Conservation (phyloP, 2,888 invertebrate genomes). For the Serrognathus titanus region DNA sequence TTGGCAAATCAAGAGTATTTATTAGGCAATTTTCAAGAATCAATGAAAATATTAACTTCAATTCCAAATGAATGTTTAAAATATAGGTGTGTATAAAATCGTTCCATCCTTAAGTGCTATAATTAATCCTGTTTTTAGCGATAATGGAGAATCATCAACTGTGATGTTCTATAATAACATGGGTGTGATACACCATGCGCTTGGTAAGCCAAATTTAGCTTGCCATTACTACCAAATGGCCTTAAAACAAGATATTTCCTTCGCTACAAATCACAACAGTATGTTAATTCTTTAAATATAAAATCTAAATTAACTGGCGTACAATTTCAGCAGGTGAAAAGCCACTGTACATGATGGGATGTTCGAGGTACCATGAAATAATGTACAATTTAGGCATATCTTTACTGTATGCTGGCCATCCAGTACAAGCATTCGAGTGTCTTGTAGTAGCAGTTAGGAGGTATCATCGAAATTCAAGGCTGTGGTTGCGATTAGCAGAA, state of each 20-base stretch:
- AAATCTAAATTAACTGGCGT: background rate
- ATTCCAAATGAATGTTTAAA: slow-evolving; percentile 48
- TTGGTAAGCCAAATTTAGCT: slow-evolving; percentile 77
- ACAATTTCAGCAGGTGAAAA: slow-evolving; percentile 39
- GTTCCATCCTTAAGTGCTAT: background rate
- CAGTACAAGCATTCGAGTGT: slow-evolving; percentile 86
- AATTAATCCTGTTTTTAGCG: slow-evolving; percentile 40
- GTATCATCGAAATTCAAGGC: slow-evolving; percentile 81
- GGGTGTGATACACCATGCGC: slow-evolving; percentile 74
- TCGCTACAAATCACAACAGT: slow-evolving; percentile 9
- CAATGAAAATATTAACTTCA: slow-evolving; percentile 57
- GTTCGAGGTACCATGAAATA: slow-evolving; percentile 61
- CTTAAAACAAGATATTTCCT: slow-evolving; percentile 61
- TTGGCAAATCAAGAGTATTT: slow-evolving; percentile 64
- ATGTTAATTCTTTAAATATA: background rate
- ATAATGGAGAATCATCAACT: slow-evolving; percentile 59
- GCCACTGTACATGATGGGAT: slow-evolving; percentile 61
- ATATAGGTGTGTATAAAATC: slow-evolving; percentile 46
- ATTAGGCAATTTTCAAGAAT: slow-evolving; percentile 60
- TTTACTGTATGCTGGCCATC: slow-evolving; percentile 75
- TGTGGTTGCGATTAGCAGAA: slow-evolving; percentile 92
- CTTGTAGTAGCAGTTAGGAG: slow-evolving; percentile 81
- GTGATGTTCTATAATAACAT: slow-evolving; percentile 76
- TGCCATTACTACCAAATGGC: slow-evolving; percentile 78
- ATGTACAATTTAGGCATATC: slow-evolving; percentile 83